phyloP scores from a whole-genome alignment of 35 echinoderm and acorn worm genomes.

The Hemicentrotus pulcherrimus region DNA sequence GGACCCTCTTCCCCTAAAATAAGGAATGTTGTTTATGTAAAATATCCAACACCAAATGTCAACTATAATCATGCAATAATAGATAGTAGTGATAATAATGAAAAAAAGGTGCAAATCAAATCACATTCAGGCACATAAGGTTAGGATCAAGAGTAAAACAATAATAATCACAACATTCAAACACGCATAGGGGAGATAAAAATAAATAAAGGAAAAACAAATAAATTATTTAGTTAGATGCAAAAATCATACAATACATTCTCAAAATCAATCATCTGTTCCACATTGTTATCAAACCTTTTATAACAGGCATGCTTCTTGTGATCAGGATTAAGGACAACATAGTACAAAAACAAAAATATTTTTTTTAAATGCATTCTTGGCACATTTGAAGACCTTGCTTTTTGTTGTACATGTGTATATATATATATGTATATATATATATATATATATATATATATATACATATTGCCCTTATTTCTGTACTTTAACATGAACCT shows the following conservation, averaged over 20 bases:
- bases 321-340: no score
- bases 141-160: background rate
- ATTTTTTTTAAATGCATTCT: no score
- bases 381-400: no score
- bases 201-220: constrained; percentile 4
- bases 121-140: background rate
- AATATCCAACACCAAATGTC: background rate
- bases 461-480: no score
- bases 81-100: background rate
- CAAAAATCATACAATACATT: background rate
- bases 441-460: no score
- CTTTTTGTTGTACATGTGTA: no score
- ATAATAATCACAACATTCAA: background rate
- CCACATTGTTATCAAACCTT: no score
- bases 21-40: background rate
- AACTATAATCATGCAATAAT: background rate
- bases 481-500: no score
- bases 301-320: no score
- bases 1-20: background rate
- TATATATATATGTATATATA: no score
- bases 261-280: background rate
- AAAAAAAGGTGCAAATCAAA: background rate
- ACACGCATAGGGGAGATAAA: background rate
- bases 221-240: constrained; percentile 10
- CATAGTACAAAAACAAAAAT: no score